Evolutionary conservation across 1,140 invertebrate genomes (phyloP), one percentile per base, ranked within the genome.

Genomic region (Brachionus sp.): DNA sequence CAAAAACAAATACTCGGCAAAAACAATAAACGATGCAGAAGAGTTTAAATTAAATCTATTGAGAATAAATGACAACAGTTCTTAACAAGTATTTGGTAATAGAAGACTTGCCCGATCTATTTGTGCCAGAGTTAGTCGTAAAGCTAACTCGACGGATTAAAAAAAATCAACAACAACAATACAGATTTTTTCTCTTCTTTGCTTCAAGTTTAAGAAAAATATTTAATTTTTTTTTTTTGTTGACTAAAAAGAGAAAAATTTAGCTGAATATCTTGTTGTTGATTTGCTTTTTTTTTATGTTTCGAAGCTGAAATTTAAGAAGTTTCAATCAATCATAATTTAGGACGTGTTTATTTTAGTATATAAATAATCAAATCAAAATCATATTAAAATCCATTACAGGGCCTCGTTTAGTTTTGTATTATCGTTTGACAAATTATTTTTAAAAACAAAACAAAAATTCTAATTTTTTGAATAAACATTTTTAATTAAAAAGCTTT

Each of bases 321-420:
- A 73, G 68, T 73, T 73, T 73, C 68, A 73, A 73, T 73, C 68
- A 73, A 73, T 68, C 35, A 68, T 68, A 68, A 68, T 73, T 73
- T 73, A 42, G 68, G 68, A 73, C 68, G 68, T 73, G 68, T 73
- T 73, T 73, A 73, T 73, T 73, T 73, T 73, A 73, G 19, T 73
- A 73, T 73, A 73, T 73, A 73, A 73, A 73, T 73, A 73, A 73
- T 73, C 68, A 68, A 68, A 68, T 68, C 64, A 73, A 73, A 73
- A 66, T 66, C 64, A 33, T 66, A 23, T 73, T 73, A 9, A 23
- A 39, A 39, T 73, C 33, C 68, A 39, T 73, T 73, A 23, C 37
- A 39, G 16, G 33, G 16, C 39, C 35, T 73, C 19, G 33, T 19
- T 39, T 4, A 73, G 37, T 19, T 73, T 39, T 16, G 33, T 73